These are phyloP conservation scores for Teleogryllus occipitalis DNA, from an alignment of 1,140 invertebrate species.

Conservation along the genomic window DNA sequence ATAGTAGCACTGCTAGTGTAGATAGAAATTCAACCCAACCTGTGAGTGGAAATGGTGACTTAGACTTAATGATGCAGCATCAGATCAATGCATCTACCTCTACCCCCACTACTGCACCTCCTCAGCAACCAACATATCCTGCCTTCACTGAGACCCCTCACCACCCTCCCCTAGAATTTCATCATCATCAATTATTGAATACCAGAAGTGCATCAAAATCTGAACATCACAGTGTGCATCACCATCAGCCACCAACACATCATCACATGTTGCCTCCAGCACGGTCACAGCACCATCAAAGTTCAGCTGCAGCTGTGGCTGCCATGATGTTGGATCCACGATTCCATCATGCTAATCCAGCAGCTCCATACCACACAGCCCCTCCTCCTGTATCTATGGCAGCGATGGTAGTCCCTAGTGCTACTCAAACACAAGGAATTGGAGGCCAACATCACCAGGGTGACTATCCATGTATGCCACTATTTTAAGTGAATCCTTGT, in stretches of 20 bases:
- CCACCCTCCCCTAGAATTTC: slow-evolving; percentile 15
- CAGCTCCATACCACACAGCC: slow-evolving; percentile 20
- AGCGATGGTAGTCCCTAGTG: slow-evolving; percentile 25
- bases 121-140: slow-evolving; percentile 13
- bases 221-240: slow-evolving; percentile 12
- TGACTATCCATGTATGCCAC: slow-evolving; percentile 21
- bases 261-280: slow-evolving; percentile 11
- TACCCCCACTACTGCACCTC: not conserved
- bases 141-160: slow-evolving; percentile 11
- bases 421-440: slow-evolving; percentile 21
- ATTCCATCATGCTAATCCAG: slow-evolving; percentile 18
- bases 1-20: not conserved
- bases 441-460: slow-evolving; percentile 14
- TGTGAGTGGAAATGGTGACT: not conserved
- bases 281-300: slow-evolving; percentile 11
- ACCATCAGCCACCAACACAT: slow-evolving; percentile 12
- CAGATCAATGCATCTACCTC: not conserved
- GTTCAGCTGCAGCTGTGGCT: slow-evolving; percentile 12
- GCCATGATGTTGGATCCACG: slow-evolving; percentile 21
- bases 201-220: not conserved
- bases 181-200: slow-evolving; percentile 8
- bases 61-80: slow-evolving; percentile 18
- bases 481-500: not conserved
- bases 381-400: slow-evolving; percentile 22
- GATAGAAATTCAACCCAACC: not conserved